Percentiles rank a stretch among this genome's conserved stretches.
Conservation (phyloP, 2,888 invertebrate genomes). For the Athripsodes cinereus region DNA sequence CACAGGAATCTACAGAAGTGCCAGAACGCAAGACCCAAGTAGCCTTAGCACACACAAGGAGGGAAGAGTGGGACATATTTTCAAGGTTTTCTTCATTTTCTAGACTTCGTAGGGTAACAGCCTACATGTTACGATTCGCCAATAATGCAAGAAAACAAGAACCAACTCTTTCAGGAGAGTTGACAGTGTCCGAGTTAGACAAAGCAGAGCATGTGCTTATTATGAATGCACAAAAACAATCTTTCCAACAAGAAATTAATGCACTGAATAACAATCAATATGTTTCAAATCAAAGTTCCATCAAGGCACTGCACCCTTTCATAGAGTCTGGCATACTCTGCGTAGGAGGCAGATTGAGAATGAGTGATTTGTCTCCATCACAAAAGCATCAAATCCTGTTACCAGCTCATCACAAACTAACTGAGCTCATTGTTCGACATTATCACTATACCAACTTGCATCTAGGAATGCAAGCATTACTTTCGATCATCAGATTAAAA, state of each 20-base stretch:
- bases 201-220: neutral
- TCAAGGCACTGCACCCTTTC: neutral
- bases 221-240: neutral
- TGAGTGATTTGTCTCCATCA: neutral
- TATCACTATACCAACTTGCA: neutral
- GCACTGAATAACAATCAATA: neutral
- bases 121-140: neutral
- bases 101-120: neutral
- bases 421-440: neutral
- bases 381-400: neutral
- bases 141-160: neutral
- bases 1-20: neutral
- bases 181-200: neutral
- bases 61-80: neutral
- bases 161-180: neutral
- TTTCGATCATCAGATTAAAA: neutral
- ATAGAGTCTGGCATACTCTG: neutral
- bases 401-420: too few species aligned
- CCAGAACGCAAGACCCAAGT: neutral
- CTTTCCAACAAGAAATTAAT: neutral
- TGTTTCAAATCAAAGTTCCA: neutral
- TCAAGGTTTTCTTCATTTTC: neutral
- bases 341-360: neutral
- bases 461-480: neutral
- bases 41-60: neutral